Conservation (phyloP, 1,140 invertebrate species). For the Hycleus phaleratus region DNA sequence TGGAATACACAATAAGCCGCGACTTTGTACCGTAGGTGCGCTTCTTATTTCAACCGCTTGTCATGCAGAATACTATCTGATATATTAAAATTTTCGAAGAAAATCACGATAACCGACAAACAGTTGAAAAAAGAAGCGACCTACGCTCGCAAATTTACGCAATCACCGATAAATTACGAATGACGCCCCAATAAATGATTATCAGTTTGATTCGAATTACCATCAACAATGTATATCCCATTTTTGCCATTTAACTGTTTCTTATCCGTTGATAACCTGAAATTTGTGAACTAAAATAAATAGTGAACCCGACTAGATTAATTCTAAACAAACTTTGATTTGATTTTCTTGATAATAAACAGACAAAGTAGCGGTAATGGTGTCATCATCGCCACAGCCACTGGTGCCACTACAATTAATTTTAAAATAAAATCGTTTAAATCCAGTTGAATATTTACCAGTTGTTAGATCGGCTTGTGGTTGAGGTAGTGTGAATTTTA, state of each 20-base stretch:
- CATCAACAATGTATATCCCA: background rate
- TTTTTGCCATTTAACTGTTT: background rate
- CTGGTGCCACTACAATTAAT: slow-evolving; percentile 62
- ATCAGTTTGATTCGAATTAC: background rate
- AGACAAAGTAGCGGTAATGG: slow-evolving; percentile 69
- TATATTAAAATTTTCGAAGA: too few species aligned
- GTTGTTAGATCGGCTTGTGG: slow-evolving; percentile 76
- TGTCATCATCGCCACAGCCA: slow-evolving; percentile 87
- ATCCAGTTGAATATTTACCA: slow-evolving; percentile 42
- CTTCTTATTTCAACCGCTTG: too few species aligned
- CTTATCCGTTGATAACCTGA: background rate
- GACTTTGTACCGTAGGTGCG: too few species aligned
- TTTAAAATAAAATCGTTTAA: background rate
- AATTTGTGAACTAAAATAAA: background rate
- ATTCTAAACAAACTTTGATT: slow-evolving; percentile 34
- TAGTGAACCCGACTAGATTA: background rate
- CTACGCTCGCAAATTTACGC: too few species aligned
- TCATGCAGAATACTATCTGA: too few species aligned
- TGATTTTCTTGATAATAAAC: slow-evolving; percentile 49
- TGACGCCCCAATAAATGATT: too few species aligned
- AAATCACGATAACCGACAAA: too few species aligned
- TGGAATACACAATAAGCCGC: too few species aligned
- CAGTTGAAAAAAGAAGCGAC: too few species aligned
- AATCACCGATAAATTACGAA: too few species aligned
- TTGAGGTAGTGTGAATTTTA: slow-evolving; percentile 60